A percentile compares a stretch with the other conserved stretches of the same genome.
Conservation (phyloP, 2,888 invertebrate species). For the Leistus spinibarbis region DNA sequence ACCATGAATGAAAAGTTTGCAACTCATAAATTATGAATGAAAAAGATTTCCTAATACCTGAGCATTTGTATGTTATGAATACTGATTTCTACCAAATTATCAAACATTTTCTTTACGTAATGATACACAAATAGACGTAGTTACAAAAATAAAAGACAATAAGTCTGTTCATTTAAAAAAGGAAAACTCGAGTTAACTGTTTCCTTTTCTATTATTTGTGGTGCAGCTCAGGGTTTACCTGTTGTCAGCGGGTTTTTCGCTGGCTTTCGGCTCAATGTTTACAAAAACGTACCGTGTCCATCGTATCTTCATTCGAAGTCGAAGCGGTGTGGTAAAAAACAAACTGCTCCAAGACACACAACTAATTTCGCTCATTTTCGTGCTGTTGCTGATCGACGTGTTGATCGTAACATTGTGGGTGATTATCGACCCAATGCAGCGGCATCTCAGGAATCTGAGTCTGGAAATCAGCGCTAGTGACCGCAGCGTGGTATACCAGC, state of each 20-base stretch:
- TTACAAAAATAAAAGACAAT: too few relatives aligned
- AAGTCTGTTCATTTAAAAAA: too few relatives aligned
- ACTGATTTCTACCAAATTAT: too few relatives aligned
- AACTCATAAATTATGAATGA: too few relatives aligned
- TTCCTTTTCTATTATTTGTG: background rate
- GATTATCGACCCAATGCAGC: constrained; percentile 83
- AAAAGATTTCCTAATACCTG: too few relatives aligned
- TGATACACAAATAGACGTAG: background rate
- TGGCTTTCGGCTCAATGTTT: constrained; percentile 94
- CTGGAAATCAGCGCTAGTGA: constrained; percentile 77
- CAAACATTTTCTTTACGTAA: background rate
- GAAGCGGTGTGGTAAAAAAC: constrained; percentile 83
- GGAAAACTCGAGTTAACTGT: background rate
- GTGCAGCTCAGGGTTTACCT: constrained; percentile 83
- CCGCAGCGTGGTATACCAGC: constrained; percentile 83
- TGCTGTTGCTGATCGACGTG: constrained; percentile 81
- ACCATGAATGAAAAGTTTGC: too few relatives aligned
- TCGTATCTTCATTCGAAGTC: constrained; percentile 84
- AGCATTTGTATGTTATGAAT: too few relatives aligned
- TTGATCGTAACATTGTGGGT: constrained; percentile 86
- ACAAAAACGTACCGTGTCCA: constrained; percentile 93
- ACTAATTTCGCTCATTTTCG: constrained; percentile 82
- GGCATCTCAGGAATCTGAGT: constrained; percentile 82
- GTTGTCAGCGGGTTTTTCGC: constrained; percentile 86
- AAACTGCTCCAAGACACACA: constrained; percentile 91